A percentile compares a stretch with the other conserved stretches of the same genome.
phyloP scores from a whole-genome alignment of 2,888 invertebrate genomes.

The Lasius platythorax region DNA sequence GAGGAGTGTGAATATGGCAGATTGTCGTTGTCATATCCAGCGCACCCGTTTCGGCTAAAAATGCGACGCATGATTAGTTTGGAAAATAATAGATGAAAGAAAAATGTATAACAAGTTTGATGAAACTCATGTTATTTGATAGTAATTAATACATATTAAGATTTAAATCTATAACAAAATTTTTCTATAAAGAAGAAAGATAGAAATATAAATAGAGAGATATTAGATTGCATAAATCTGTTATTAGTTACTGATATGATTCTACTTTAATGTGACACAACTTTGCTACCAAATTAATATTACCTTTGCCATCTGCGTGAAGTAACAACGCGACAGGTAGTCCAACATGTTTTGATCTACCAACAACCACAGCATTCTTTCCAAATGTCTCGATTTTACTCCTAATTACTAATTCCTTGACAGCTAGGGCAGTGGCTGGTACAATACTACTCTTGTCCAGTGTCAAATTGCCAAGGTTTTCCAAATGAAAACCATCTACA shows the following conservation, averaged over 20 bases:
- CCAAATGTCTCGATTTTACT: slow-evolving; percentile 92
- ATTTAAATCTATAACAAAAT: neutral
- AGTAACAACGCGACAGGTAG: slow-evolving; percentile 95
- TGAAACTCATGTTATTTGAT: neutral
- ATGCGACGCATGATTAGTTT: neutral
- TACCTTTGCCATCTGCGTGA: slow-evolving; percentile 92
- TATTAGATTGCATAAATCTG: neutral
- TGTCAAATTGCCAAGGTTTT: slow-evolving; percentile 93
- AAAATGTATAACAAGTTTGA: neutral
- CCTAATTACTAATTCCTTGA: slow-evolving; percentile 85
- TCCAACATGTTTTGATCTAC: slow-evolving; percentile 97
- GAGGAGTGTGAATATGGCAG: slow-evolving; percentile 95
- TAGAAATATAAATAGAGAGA: neutral
- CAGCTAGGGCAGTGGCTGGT: slow-evolving; percentile 84
- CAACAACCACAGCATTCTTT: slow-evolving; percentile 95
- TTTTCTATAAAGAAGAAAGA: neutral
- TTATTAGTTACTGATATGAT: neutral
- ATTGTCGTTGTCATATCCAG: slow-evolving; percentile 96
- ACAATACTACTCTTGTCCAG: slow-evolving; percentile 87
- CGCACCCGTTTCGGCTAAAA: slow-evolving; percentile 87
- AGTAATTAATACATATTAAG: neutral
- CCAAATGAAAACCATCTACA: slow-evolving; percentile 96
- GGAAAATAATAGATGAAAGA: neutral
- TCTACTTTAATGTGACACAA: neutral
- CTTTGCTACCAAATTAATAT: neutral